These are phyloP conservation scores for Ondatra zibethicus DNA, from an alignment of 2,113 vertebrate genomes.

Conservation along the genomic window DNA sequence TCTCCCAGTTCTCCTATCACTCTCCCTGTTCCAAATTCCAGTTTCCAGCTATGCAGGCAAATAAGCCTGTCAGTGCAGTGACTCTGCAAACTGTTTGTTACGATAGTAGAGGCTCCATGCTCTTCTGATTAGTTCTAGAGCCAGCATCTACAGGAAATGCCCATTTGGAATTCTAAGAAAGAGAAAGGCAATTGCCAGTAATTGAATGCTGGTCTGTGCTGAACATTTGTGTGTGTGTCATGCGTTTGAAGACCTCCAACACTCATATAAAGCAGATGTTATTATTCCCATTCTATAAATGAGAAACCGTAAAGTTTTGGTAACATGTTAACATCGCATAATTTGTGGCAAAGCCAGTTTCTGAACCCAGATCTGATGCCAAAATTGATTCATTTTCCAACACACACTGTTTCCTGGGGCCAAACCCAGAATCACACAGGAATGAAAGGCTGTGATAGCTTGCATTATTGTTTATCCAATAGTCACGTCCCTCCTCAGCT, in stretches of 20 bases:
- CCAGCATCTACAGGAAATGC: slow-evolving; percentile 18
- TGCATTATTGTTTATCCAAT: not conserved
- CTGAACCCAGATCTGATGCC: slow-evolving; percentile 20
- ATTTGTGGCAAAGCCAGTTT: not conserved
- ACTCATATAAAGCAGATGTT: not conserved
- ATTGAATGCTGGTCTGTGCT: not conserved
- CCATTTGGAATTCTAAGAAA: not conserved
- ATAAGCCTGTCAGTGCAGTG: not conserved
- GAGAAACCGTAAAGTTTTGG: not conserved
- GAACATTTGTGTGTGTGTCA: not conserved
- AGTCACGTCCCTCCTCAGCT: not conserved
- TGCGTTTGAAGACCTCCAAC: not conserved
- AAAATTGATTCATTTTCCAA: slow-evolving; percentile 26
- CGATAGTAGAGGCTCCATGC: not conserved
- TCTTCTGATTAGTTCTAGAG: not conserved
- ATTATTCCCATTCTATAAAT: not conserved
- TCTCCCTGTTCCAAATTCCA: not conserved
- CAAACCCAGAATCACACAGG: not conserved
- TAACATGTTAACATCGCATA: not conserved
- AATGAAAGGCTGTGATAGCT: not conserved
- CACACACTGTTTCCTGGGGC: not conserved
- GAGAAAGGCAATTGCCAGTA: not conserved
- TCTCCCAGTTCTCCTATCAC: not conserved
- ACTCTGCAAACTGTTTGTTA: not conserved
- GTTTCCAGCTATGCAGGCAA: not conserved